phyloP scores from a whole-genome alignment of 2,888 invertebrate genomes.

The Disparrhopalites patrizii region DNA sequence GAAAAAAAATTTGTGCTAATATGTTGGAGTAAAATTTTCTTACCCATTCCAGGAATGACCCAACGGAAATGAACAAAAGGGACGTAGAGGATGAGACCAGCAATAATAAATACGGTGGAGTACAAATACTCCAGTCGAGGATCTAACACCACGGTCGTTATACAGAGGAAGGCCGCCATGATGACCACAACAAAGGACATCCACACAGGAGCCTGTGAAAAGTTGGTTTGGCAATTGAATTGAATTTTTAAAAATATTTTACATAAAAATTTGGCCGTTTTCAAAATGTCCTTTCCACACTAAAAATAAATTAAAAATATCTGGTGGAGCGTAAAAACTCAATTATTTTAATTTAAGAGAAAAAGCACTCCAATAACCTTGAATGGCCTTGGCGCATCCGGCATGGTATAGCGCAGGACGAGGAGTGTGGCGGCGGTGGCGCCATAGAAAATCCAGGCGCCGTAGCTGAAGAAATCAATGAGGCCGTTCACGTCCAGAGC shows the following conservation, averaged over 20 bases:
- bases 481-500: constrained; percentile 89
- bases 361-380: constrained; percentile 62
- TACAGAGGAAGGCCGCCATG: constrained; percentile 52
- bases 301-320: constrained; percentile 1
- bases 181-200: constrained; percentile 53
- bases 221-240: no score
- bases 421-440: constrained; percentile 88
- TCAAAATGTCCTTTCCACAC: not conserved
- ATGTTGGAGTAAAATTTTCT: constrained; percentile 18
- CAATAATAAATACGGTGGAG: constrained; percentile 52
- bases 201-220: constrained; percentile 52
- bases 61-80: constrained; percentile 53
- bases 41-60: constrained; percentile 50
- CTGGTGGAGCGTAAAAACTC: not conserved
- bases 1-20: not conserved
- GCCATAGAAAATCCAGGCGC: constrained; percentile 97
- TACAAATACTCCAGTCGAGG: constrained; percentile 54
- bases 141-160: constrained; percentile 53
- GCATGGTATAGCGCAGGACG: constrained; percentile 89
- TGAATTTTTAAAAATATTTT: not conserved
- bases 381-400: constrained; percentile 86
- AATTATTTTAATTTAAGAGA: not conserved
- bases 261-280: not conserved
- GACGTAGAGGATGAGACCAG: constrained; percentile 54
- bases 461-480: constrained; percentile 97